Percentiles rank a stretch among this genome's conserved stretches.
These are phyloP conservation scores for Calycopis cecrops DNA, from an alignment of 1,140 invertebrate species.

Conservation along the genomic window DNA sequence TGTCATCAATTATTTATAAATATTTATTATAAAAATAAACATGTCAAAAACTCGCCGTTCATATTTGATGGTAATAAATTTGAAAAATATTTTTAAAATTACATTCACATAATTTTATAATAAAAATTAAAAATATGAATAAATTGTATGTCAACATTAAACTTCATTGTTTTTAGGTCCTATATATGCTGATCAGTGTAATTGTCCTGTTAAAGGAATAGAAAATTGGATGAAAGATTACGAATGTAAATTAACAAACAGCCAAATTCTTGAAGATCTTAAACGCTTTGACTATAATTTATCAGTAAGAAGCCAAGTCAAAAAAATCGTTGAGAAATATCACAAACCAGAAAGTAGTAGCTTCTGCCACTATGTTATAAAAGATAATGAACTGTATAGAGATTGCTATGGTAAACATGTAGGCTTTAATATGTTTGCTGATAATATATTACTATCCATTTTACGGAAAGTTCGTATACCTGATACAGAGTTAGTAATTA, in stretches of 20 bases:
- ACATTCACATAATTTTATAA: conserved; percentile 8
- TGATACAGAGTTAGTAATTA: conserved; percentile 93
- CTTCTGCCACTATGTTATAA: conserved; percentile 93
- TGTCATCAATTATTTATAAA: conserved; percentile 83
- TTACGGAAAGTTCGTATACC: conserved; percentile 89
- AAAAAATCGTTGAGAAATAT: conserved; percentile 78
- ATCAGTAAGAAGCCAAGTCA: conserved; percentile 82
- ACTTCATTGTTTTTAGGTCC: conserved; percentile 73
- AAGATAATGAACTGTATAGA: conserved; percentile 90
- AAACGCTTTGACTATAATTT: conserved; percentile 81
- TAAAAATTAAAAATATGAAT: background rate
- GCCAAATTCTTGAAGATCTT: conserved; percentile 87
- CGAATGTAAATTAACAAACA: conserved; percentile 79
- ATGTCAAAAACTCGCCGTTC: conserved; percentile 82
- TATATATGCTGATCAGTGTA: conserved; percentile 88
- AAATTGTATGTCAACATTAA: conserved; percentile 9
- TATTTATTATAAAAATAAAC: conserved; percentile 80
- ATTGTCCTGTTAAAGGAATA: conserved; percentile 83
- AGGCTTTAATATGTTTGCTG: conserved; percentile 97
- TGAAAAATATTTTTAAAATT: background rate
- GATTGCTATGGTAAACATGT: conserved; percentile 95
- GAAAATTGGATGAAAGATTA: conserved; percentile 81
- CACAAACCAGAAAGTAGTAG: conserved; percentile 86
- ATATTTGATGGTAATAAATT: conserved; percentile 75
- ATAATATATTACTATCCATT: conserved; percentile 90